Conservation (phyloP, 2,888 invertebrate species). For the Machimus rusticus region DNA sequence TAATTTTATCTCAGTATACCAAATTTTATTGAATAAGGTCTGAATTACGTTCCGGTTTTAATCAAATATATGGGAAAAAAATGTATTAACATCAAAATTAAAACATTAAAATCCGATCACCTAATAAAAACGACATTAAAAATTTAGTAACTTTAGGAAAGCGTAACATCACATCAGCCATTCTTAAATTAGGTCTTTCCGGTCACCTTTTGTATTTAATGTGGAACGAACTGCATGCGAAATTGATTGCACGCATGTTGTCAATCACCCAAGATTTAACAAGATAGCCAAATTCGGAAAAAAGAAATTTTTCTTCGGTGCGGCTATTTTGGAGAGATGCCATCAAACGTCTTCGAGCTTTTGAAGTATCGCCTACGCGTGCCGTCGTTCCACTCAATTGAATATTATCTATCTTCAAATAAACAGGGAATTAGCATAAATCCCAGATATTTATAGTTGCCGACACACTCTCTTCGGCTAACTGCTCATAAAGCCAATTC, state of each 20-base stretch:
- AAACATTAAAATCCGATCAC: neutral
- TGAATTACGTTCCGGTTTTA: too few species aligned
- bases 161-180: neutral
- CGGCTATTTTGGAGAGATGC: neutral
- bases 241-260: neutral
- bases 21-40: too few species aligned
- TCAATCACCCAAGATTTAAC: neutral
- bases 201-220: neutral
- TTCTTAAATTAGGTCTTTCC: neutral
- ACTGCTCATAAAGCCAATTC: constrained; percentile 21
- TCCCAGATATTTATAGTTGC: neutral
- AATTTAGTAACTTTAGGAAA: neutral
- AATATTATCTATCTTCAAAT: neutral
- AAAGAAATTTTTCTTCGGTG: neutral
- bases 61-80: too few species aligned
- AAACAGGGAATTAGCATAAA: neutral
- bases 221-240: neutral
- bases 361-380: neutral
- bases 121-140: neutral
- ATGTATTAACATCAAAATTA: neutral
- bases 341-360: neutral
- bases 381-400: neutral
- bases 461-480: neutral
- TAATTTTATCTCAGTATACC: too few species aligned
- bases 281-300: neutral